Percentiles rank a stretch among this genome's conserved stretches.
Conservation (phyloP, 2,113 vertebrate genomes). For the Actenoides lindsayi region DNA sequence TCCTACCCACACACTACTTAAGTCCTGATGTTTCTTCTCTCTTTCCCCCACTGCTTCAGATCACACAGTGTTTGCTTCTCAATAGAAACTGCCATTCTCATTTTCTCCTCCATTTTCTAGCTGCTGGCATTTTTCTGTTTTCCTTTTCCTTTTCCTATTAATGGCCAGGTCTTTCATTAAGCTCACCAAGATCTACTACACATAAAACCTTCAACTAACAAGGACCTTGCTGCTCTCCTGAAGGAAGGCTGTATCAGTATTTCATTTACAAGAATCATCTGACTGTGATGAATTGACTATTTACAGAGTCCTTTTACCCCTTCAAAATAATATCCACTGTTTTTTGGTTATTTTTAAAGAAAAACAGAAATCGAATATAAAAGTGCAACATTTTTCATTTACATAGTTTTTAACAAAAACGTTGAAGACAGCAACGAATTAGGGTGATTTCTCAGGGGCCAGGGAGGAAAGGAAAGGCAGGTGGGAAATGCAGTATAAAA, state of each 20-base stretch:
- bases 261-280: neutral
- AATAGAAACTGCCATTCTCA: neutral
- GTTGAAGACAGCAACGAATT: neutral
- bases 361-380: neutral
- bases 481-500: neutral
- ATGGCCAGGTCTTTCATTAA: neutral
- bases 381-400: neutral
- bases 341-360: neutral
- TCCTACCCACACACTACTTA: neutral
- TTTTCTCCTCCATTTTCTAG: neutral
- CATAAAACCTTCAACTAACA: neutral
- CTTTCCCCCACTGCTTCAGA: neutral
- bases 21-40: neutral
- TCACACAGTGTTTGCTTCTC: neutral
- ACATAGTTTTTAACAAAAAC: neutral
- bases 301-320: neutral
- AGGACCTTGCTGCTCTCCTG: neutral
- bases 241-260: neutral
- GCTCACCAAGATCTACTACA: neutral
- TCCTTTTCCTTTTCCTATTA: neutral
- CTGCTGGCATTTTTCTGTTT: neutral
- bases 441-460: neutral
- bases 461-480: neutral
- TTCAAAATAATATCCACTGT: neutral
- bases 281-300: neutral